phyloP scores from a whole-genome alignment of 2,888 invertebrate genomes.

The Rugalucina vietnamica region DNA sequence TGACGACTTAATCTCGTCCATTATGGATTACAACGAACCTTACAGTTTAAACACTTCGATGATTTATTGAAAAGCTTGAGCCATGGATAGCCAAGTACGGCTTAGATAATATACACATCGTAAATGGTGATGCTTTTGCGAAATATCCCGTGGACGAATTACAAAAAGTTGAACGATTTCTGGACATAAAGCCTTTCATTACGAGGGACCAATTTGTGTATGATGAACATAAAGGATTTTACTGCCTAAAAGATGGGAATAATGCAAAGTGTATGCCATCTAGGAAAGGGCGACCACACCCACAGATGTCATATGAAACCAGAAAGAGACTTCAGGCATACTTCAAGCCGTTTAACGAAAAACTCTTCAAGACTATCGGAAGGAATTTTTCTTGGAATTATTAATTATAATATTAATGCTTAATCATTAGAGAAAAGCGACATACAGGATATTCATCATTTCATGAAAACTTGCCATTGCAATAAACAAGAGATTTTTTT shows the following conservation, averaged over 20 bases:
- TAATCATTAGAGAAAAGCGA: no score
- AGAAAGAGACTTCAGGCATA: neutral
- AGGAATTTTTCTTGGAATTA: conserved; percentile 1
- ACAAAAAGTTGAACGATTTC: neutral
- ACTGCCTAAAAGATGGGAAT: neutral
- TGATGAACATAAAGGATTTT: neutral
- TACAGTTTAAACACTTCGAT: neutral
- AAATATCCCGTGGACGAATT: neutral
- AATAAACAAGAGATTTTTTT: no score
- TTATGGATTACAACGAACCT: neutral
- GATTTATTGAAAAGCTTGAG: neutral
- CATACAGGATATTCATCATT: no score
- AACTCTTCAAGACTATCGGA: neutral
- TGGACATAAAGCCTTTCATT: neutral
- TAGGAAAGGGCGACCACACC: neutral
- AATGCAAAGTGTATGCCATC: neutral
- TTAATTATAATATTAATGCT: no score
- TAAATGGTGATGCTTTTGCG: neutral
- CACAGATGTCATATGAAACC: neutral
- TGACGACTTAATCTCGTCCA: neutral
- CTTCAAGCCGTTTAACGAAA: neutral
- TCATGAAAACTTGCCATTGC: no score
- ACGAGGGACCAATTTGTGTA: neutral
- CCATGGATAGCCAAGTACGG: neutral
- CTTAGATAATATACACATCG: neutral